Percentiles rank a stretch among this genome's conserved stretches.
phyloP scores from a whole-genome alignment of 2,113 vertebrate genomes.

The Pluvialis apricaria region DNA sequence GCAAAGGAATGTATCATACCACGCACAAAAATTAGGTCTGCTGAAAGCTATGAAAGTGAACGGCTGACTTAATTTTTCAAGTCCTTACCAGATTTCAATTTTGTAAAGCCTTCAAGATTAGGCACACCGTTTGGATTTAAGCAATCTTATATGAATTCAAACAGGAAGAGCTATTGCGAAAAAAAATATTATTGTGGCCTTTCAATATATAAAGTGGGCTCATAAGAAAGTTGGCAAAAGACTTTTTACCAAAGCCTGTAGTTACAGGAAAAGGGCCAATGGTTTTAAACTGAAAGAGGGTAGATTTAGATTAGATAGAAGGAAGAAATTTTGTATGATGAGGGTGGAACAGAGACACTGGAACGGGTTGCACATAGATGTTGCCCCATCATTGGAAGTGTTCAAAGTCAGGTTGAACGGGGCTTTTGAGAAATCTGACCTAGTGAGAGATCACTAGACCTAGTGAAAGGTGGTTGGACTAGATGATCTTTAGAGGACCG shows the following conservation, averaged over 20 bases:
- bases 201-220: background rate
- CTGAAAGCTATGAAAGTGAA: background rate
- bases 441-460: background rate
- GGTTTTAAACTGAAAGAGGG: background rate
- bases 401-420: background rate
- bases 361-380: background rate
- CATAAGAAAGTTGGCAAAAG: background rate
- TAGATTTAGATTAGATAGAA: background rate
- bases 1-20: background rate
- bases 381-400: background rate
- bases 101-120: background rate
- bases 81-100: background rate
- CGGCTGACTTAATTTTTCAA: background rate
- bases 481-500: background rate
- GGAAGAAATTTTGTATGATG: accelerated
- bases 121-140: background rate
- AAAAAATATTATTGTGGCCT: background rate
- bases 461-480: background rate
- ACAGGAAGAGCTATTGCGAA: background rate
- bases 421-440: background rate
- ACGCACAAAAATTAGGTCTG: background rate
- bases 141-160: background rate
- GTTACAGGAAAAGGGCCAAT: background rate
- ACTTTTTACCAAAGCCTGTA: background rate
- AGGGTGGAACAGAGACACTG: background rate